Conservation (phyloP, 1,140 invertebrate genomes). For the Andrena cerasifolii region DNA sequence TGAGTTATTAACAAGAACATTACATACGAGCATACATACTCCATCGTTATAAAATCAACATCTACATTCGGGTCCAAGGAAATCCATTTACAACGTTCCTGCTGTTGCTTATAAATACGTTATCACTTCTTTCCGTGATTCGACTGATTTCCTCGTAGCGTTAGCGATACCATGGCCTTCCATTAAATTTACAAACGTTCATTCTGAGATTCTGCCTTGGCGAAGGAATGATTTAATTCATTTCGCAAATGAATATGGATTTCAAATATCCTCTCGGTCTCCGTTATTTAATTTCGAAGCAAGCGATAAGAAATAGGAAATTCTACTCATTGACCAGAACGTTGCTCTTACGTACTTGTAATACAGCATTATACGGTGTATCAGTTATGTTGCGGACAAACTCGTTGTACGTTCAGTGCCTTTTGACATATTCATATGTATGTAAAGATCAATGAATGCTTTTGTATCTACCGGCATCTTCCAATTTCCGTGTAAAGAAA, state of each 20-base stretch:
- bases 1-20: background rate
- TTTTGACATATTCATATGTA: constrained; percentile 58
- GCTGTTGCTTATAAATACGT: background rate
- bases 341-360: constrained; percentile 25
- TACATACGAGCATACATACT: background rate
- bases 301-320: background rate
- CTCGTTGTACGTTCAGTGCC: constrained; percentile 68
- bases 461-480: constrained; percentile 42
- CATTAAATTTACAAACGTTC: background rate
- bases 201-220: background rate
- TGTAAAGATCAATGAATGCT: constrained; percentile 38
- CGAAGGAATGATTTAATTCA: background rate
- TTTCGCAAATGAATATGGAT: background rate
- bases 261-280: background rate
- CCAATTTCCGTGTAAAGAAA: constrained; percentile 12
- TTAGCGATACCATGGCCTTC: background rate
- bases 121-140: background rate
- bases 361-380: constrained; percentile 1
- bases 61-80: constrained; percentile 27
- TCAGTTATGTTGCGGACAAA: constrained; percentile 29
- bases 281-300: background rate
- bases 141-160: background rate
- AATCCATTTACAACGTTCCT: constrained; percentile 14
- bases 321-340: background rate
- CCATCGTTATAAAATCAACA: constrained; percentile 11